Conservation (phyloP, 1,140 invertebrate genomes). For the Marisa cornuarietis region DNA sequence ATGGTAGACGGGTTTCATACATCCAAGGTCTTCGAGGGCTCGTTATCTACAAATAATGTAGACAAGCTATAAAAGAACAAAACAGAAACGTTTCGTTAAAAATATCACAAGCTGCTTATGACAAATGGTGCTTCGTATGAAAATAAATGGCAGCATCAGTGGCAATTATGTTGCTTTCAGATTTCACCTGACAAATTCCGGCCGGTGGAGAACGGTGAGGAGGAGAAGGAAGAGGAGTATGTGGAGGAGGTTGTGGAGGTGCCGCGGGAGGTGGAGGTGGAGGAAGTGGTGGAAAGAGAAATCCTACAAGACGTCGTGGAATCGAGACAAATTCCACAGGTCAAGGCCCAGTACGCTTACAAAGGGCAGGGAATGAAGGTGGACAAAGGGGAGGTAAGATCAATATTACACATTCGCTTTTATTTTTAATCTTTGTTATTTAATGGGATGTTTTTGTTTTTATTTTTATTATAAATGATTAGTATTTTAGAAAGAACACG, state of each 20-base stretch:
- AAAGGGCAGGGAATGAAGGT: constrained; percentile 87
- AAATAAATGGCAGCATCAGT: not conserved
- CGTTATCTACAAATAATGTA: not conserved
- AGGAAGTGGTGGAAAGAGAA: constrained; percentile 85
- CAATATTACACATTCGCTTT: not conserved
- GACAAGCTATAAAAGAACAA: not conserved
- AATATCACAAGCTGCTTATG: not conserved
- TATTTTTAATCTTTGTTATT: not conserved
- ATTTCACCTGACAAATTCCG: constrained; percentile 54
- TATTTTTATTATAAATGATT: too few species aligned
- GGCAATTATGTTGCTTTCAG: constrained; percentile 29
- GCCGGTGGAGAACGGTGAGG: constrained; percentile 55
- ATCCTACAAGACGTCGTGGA: constrained; percentile 87
- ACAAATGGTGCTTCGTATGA: not conserved
- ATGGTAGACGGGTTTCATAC: not conserved
- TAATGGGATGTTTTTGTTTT: not conserved
- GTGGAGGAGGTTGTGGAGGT: constrained; percentile 73
- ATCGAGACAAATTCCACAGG: constrained; percentile 88
- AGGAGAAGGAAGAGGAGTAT: constrained; percentile 61
- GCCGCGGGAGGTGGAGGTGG: constrained; percentile 83
- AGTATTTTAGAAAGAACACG: too few species aligned
- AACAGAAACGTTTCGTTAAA: not conserved
- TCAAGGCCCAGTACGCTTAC: constrained; percentile 87
- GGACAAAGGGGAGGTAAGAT: constrained; percentile 84
- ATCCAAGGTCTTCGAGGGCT: not conserved